Conservation (phyloP, 1,140 invertebrate species). For the Oppia nitens region DNA sequence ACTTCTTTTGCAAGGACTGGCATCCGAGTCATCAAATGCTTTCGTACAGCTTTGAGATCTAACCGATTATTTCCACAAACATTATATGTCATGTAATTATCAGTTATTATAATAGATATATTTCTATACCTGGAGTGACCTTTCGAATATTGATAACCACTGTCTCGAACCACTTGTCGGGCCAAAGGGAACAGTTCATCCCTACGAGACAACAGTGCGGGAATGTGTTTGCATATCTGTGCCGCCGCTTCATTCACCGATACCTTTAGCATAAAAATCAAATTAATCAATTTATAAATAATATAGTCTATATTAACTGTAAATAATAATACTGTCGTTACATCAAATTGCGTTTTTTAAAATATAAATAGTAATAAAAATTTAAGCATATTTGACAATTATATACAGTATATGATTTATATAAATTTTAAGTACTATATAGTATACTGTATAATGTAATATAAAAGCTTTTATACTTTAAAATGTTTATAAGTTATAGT, state of each 20-base stretch:
- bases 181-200: conserved; percentile 90
- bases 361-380: neutral
- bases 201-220: conserved; percentile 68
- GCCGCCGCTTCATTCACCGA: conserved; percentile 94
- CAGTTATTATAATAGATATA: neutral
- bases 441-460: too few species aligned
- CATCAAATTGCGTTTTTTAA: conserved; percentile 1
- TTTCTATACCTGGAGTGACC: conserved; percentile 44
- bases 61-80: neutral
- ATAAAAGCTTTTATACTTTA: too few species aligned
- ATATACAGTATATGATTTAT: too few species aligned
- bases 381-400: neutral
- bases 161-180: conserved; percentile 77
- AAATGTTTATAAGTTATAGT: too few species aligned
- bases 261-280: conserved; percentile 36
- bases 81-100: neutral
- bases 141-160: conserved; percentile 73
- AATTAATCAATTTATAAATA: neutral
- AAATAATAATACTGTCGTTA: too few species aligned
- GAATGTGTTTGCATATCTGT: conserved; percentile 76
- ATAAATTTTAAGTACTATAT: too few species aligned
- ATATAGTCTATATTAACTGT: too few species aligned
- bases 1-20: conserved; percentile 16
- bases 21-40: conserved; percentile 14
- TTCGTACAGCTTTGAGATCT: conserved; percentile 20